Percentiles rank a stretch among this genome's conserved stretches.
Conservation (phyloP, 1,140 invertebrate species). For the Atopsyche davidsoni region DNA sequence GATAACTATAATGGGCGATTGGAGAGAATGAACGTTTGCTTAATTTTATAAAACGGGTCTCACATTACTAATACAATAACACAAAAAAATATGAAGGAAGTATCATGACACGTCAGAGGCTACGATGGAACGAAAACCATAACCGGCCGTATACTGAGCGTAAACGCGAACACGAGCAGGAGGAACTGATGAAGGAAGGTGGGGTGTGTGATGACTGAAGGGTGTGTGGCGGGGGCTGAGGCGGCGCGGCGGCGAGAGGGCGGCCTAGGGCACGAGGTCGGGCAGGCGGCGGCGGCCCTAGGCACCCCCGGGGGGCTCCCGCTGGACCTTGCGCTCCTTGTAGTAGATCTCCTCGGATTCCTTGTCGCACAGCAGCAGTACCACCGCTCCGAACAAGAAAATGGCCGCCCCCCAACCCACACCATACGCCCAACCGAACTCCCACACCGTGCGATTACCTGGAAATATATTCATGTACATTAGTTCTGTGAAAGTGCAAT, state of each 20-base stretch:
- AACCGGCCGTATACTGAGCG: too few species aligned
- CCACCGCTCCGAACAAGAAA: constrained; percentile 89
- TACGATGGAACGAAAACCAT: too few species aligned
- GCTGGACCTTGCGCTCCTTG: constrained; percentile 78
- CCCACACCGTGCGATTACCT: constrained; percentile 85
- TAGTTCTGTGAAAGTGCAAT: background rate
- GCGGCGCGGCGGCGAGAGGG: constrained; percentile 28
- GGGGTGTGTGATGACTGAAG: too few species aligned
- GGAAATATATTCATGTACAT: constrained; percentile 24
- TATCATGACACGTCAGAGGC: too few species aligned
- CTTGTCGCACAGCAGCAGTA: constrained; percentile 92
- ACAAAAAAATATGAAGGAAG: too few species aligned
- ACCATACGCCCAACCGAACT: constrained; percentile 96
- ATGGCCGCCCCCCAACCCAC: constrained; percentile 95
- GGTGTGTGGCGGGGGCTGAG: constrained; percentile 28
- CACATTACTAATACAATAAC: too few species aligned
- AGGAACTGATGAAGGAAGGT: constrained; percentile 3
- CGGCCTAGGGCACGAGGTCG: constrained; percentile 48
- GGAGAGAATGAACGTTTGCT: too few species aligned
- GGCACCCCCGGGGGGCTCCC: constrained; percentile 41
- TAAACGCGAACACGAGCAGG: too few species aligned
- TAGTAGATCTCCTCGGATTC: constrained; percentile 98
- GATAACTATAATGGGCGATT: too few species aligned
- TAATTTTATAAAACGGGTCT: too few species aligned
- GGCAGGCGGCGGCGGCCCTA: constrained; percentile 50